Percentiles rank a stretch among this genome's conserved stretches.
Evolutionary conservation across 2,113 vertebrate genomes (phyloP).

Genomic region (Solenodon paradoxus): DNA sequence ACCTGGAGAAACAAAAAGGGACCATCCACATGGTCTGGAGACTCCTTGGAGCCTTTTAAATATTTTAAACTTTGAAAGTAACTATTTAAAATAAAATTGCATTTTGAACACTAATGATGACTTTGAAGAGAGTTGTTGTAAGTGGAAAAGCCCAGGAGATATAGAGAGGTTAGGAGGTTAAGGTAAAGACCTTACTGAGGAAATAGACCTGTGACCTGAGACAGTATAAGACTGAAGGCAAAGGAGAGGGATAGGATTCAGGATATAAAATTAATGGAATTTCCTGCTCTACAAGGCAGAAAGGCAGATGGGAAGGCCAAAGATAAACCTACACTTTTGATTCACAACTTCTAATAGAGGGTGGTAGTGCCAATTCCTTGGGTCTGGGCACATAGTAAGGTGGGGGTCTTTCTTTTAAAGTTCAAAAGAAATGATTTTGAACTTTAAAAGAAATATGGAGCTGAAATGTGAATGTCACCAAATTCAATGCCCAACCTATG

Average conservation of each 20-base stretch:
- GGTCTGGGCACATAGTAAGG: neutral
- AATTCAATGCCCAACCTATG: neutral
- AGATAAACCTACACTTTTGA: neutral
- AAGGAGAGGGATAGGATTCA: neutral
- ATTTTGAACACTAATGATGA: neutral
- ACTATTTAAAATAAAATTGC: neutral
- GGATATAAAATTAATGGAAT: neutral
- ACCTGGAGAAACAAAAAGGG: neutral
- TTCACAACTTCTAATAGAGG: neutral
- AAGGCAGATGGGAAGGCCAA: neutral
- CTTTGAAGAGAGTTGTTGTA: neutral
- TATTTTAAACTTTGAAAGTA: neutral
- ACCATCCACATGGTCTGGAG: no score
- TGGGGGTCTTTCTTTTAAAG: no score
- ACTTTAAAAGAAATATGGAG: neutral
- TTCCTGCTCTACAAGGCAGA: neutral
- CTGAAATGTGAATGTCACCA: neutral
- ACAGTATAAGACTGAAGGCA: neutral
- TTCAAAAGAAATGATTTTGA: no score
- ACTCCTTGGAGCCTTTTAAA: neutral
- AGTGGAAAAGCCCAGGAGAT: neutral
- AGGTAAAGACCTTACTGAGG: neutral
- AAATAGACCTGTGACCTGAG: neutral
- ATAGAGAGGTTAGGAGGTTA: neutral
- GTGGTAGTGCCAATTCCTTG: neutral